Base-by-base conservation (phyloP, 1,140 invertebrate species). In the Pentalonia nigronervosa region DNA sequence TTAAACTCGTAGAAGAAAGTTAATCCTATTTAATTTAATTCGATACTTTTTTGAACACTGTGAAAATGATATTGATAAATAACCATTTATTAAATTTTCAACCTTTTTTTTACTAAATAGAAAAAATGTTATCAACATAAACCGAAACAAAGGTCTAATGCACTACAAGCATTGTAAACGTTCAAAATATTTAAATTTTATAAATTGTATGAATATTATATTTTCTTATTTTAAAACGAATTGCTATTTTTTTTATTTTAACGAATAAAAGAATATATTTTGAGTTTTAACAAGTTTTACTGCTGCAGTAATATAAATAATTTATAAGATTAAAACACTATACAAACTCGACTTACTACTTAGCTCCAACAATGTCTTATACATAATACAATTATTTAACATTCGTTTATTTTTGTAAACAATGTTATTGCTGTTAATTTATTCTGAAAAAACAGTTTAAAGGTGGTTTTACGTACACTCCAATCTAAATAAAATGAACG, bases 251-350 rank as follows among this genome's bases (percentile, higher is more conserved):
- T n/a, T 76, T 81, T 50, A 50, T 81, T 81, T 36, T 81, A 21
- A 50, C 30, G 60, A 67, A 67, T 67, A 67, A 67, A 67, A 67
- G 9, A 67, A 67, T 67, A 67, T 67, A 14, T 67, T 67, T 67
- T 67, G 60, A 21, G n/a, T 81, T 81, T 81, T 36, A 81, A 34
- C n/a, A 81, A 81, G 20, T 81, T 21, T 34, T 81, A 34, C 34
- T 36, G 20, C 76, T 34, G 20, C 76, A 81, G 76, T 36, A 9
- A 81, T 17, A 81, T 81, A 21, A 81, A 81, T 81, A 81, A 81
- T 81, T 81, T 81, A 81, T 81, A 81, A 81, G 81, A 84, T 84
- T 84, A 41, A 84, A 84, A 84, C 36, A 84, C 81, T 84, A 36
- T 41, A 41, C 36, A 41, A 84, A 36, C 34, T 84, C 81, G 20